Evolutionary conservation across 2,888 invertebrate species (phyloP), one percentile per base, ranked within the genome.

Genomic region (Carterocephalus palaemon): DNA sequence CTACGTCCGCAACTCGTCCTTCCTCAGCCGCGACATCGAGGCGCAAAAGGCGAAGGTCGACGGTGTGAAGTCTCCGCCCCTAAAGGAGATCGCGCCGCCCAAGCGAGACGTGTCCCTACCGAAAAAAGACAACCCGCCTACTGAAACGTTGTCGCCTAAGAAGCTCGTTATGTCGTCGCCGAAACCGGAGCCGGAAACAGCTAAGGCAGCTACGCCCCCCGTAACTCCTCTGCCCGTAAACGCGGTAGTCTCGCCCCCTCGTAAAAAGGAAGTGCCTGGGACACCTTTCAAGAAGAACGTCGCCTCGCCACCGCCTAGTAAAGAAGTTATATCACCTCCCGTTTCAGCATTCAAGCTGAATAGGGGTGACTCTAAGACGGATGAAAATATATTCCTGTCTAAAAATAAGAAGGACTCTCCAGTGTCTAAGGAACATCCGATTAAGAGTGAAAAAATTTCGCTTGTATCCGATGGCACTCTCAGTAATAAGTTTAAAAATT

Each of bases 1-100:
- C 56, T 75, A 69, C 52, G 77, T 77, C 3, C 63, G 71, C 49
- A 78, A 78, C 56, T 76, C 78, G 1, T 76, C 79, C 7, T 76
- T 78, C 51, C 58, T 78, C 34, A 77, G 75, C 46, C 69, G 74
- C 17, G 79, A 77, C 31, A 75, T 75, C 4, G 76, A 78, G 49
- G 71, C 74, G 29, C 72, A 72, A 38, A 71, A 74, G 45, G 49
- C 51, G 8, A 62, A 58, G 28, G 34, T 43, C 4, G 42, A 43
- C 28, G 33, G 9, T 16, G 46, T 23, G 22, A 53, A 49, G 49
- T 52, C 13, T 28, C 48, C 29, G 29, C 54, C 45, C 22, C 17
- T 38, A n/a, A 53, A 47, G 40, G 46, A 50, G 36, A 48, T 51
- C 43, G 33, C 39, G 2, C 42, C 45, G 1, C 45, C 45, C 7